Evolutionary conservation across 64 coral and sea anemone genomes (phyloP).

Genomic region (Montipora efflorescens): DNA sequence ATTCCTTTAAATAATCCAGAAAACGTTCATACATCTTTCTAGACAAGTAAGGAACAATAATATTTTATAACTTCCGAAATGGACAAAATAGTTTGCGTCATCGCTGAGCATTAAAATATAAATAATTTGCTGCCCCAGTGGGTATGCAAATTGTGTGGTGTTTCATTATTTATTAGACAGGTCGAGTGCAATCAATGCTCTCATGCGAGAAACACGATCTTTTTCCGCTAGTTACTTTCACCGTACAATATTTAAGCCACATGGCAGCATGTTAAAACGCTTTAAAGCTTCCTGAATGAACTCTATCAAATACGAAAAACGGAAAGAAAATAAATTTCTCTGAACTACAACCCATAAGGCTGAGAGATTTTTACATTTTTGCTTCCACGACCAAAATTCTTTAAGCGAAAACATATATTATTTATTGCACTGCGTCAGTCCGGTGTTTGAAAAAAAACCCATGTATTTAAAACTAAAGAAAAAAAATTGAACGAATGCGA

Average conservation of each 20-base stretch:
- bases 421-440: slow-evolving; percentile 10
- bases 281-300: too few relatives aligned
- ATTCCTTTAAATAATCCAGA: neutral
- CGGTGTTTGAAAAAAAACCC: neutral
- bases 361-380: neutral
- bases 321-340: too few relatives aligned
- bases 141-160: slow-evolving; percentile 28
- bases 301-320: too few relatives aligned
- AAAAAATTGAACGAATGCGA: neutral
- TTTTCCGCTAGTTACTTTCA: neutral
- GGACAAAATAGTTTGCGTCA: slow-evolving; percentile 33
- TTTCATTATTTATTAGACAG: slow-evolving; percentile 46
- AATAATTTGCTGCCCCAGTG: slow-evolving; percentile 15
- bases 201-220: neutral
- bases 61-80: neutral
- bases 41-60: neutral
- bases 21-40: neutral
- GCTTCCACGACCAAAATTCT: neutral
- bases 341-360: neutral
- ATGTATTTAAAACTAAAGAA: neutral
- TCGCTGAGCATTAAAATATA: neutral
- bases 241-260: too few relatives aligned
- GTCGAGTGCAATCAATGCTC: slow-evolving; percentile 7
- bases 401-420: slow-evolving; percentile 31
- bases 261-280: too few relatives aligned